Conservation (phyloP, 2,888 invertebrate species). For the Pristionchus fissidentatus region DNA sequence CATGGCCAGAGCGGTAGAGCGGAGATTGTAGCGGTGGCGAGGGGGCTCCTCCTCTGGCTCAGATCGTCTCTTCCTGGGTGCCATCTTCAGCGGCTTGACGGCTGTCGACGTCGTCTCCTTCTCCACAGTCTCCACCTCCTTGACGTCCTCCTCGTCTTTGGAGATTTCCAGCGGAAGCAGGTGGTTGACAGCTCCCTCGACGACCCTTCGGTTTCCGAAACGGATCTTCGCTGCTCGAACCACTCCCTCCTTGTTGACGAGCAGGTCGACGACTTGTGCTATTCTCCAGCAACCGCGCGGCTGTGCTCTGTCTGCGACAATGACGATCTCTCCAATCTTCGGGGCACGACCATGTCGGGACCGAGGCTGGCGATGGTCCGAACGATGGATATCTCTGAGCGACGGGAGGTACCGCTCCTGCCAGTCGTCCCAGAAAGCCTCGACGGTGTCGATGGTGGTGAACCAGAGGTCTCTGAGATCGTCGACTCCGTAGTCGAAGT, state of each 20-base stretch:
- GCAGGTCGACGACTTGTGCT: neutral
- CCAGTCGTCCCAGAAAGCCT: neutral
- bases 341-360: neutral
- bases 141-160: neutral
- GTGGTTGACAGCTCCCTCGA: neutral
- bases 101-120: too few relatives aligned
- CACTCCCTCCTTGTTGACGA: neutral
- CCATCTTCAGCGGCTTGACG: too few relatives aligned
- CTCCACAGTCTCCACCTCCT: neutral
- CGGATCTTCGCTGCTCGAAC: neutral
- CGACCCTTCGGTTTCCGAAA: neutral
- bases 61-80: neutral
- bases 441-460: neutral
- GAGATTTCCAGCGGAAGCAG: neutral
- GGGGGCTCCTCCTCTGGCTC: neutral
- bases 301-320: neutral
- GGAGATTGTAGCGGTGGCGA: neutral
- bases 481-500: neutral
- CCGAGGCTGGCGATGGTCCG: neutral
- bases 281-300: constrained; percentile 4
- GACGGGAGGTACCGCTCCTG: neutral
- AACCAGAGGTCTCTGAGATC: neutral
- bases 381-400: neutral
- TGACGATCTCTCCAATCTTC: neutral
- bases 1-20: neutral